These are phyloP conservation scores for Solen grandis DNA, from an alignment of 1,140 invertebrate genomes.

Conservation along the genomic window DNA sequence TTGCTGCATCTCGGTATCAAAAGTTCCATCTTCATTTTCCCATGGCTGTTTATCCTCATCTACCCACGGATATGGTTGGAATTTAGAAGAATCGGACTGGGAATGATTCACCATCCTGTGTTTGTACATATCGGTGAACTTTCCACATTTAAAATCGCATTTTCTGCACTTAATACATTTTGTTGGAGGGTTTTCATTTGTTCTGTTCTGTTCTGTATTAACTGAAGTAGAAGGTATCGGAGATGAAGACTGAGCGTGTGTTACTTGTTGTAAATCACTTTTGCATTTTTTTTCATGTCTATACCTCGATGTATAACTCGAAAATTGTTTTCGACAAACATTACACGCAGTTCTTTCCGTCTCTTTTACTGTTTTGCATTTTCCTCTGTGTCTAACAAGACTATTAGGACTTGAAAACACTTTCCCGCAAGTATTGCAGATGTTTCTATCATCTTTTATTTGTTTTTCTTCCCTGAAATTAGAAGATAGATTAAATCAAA, in stretches of 20 bases:
- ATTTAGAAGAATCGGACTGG: background rate
- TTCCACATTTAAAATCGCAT: background rate
- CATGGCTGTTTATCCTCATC: background rate
- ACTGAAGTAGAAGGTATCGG: background rate
- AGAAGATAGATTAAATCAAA: too few species aligned
- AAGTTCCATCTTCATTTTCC: background rate
- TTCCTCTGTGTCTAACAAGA: background rate
- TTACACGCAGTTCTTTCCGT: background rate
- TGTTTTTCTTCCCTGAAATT: slow-evolving; percentile 4
- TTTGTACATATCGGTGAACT: background rate
- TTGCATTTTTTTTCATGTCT: slow-evolving; percentile 18
- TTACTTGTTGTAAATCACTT: background rate
- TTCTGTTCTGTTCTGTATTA: background rate
- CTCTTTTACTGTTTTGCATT: background rate
- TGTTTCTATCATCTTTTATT: too few species aligned
- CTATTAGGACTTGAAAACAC: background rate
- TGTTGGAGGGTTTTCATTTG: background rate
- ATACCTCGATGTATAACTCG: background rate
- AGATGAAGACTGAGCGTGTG: background rate
- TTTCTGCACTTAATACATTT: background rate
- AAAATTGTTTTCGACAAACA: background rate
- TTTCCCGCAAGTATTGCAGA: background rate
- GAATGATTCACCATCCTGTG: background rate
- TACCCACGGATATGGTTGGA: background rate
- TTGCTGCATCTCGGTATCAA: background rate